These are phyloP conservation scores for Cremastinae sp. DNA, from an alignment of 2,888 invertebrate genomes.

Conservation along the genomic window DNA sequence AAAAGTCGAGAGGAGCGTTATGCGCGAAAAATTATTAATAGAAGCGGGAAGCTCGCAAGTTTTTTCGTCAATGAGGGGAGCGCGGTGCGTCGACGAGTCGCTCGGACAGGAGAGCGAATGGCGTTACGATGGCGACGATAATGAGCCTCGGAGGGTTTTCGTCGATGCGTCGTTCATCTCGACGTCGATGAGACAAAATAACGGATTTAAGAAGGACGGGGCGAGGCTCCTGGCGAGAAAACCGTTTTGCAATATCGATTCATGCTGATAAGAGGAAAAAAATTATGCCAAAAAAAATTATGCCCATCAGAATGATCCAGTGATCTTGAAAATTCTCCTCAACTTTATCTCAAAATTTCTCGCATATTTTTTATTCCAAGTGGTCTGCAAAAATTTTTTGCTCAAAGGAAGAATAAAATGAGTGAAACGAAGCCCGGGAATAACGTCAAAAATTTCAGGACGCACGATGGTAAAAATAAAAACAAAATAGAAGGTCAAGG, in stretches of 20 bases:
- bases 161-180: neutral
- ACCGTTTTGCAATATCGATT: neutral
- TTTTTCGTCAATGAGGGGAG: no score
- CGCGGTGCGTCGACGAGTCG: no score
- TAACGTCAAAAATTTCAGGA: no score
- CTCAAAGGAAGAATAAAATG: no score
- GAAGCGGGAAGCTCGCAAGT: no score
- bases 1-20: no score
- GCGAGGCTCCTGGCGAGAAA: conserved; percentile 12
- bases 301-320: conserved; percentile 18
- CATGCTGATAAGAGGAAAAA: neutral
- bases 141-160: no score
- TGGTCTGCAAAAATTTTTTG: no score
- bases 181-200: neutral
- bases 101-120: no score
- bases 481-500: neutral
- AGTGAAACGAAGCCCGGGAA: neutral
- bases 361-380: neutral
- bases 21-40: no score
- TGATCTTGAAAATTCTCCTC: neutral
- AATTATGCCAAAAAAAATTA: neutral
- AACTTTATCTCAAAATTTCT: neutral
- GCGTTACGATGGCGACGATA: no score
- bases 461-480: no score
- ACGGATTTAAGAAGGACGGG: neutral